phyloP scores from a whole-genome alignment of 2,888 invertebrate genomes.

The Helleia helle region DNA sequence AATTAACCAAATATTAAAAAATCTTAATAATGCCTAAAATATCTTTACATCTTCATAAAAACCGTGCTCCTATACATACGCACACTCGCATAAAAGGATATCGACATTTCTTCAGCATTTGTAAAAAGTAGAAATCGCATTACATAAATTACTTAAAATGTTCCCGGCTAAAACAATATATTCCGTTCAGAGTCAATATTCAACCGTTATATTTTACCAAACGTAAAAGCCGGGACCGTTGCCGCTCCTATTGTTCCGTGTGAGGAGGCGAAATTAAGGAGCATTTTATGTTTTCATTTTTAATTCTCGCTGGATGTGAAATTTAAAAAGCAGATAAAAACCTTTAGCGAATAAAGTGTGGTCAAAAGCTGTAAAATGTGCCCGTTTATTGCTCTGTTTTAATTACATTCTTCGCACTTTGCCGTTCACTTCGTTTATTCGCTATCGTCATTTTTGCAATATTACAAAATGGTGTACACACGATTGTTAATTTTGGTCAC shows the following conservation, averaged over 20 bases:
- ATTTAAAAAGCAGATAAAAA: slow-evolving; percentile 63
- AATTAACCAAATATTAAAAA: no score
- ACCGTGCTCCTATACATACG: no score
- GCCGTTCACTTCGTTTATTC: slow-evolving; percentile 28
- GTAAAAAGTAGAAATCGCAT: slow-evolving; percentile 2
- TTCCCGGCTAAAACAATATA: slow-evolving; percentile 4
- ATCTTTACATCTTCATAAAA: no score
- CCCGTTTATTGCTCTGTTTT: slow-evolving; percentile 54
- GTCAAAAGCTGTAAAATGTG: slow-evolving; percentile 52
- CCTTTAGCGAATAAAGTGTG: slow-evolving; percentile 46
- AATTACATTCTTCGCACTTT: slow-evolving; percentile 58
- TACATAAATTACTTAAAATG: slow-evolving; percentile 7
- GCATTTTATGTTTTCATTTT: slow-evolving; percentile 56
- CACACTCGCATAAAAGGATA: no score
- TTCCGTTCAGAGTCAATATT: slow-evolving; percentile 8
- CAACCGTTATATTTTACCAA: slow-evolving; percentile 8
- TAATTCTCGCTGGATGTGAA: slow-evolving; percentile 53
- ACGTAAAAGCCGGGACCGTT: slow-evolving; percentile 20
- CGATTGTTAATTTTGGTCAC: no score
- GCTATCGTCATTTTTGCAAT: slow-evolving; percentile 31
- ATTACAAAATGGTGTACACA: slow-evolving; percentile 10
- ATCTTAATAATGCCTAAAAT: no score
- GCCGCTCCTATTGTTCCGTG: slow-evolving; percentile 44
- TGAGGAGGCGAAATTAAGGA: slow-evolving; percentile 53
- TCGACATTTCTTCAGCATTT: slow-evolving; percentile 1